phyloP scores from a whole-genome alignment of 1,140 invertebrate genomes.

The Drosophila sturtevanti region DNA sequence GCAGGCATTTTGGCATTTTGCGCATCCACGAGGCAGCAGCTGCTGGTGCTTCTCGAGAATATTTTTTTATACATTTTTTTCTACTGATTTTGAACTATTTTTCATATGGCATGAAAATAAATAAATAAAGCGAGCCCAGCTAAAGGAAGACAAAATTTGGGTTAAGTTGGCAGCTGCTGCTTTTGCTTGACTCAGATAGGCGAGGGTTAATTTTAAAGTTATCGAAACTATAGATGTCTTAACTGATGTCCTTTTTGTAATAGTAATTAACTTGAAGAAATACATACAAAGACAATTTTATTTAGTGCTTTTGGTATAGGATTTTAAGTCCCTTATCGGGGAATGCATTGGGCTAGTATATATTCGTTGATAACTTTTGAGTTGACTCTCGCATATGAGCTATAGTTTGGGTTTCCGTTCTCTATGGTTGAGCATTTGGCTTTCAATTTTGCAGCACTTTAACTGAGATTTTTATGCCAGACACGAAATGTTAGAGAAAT shows the following conservation, averaged over 20 bases:
- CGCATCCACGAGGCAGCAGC: constrained; percentile 68
- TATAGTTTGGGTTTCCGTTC: constrained; percentile 26
- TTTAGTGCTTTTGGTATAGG: too few relatives aligned
- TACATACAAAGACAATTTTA: too few relatives aligned
- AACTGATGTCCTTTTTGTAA: too few relatives aligned
- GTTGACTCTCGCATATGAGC: not conserved
- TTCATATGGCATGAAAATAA: constrained; percentile 71
- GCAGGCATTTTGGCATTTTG: constrained; percentile 62
- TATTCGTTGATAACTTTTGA: not conserved
- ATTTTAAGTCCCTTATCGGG: too few relatives aligned
- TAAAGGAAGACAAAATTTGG: constrained; percentile 41
- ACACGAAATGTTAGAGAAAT: constrained; percentile 49
- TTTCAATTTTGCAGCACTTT: constrained; percentile 51
- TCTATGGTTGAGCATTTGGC: constrained; percentile 11
- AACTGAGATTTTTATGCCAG: constrained; percentile 47
- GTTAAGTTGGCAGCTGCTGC: constrained; percentile 58
- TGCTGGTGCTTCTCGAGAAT: constrained; percentile 39
- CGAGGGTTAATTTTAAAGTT: constrained; percentile 16
- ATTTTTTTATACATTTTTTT: constrained; percentile 3
- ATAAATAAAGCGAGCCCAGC: constrained; percentile 61
- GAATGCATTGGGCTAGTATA: too few relatives aligned
- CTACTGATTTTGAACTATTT: constrained; percentile 75
- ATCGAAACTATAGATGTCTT: too few relatives aligned
- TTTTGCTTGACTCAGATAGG: constrained; percentile 39
- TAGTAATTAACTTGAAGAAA: too few relatives aligned